Percentiles rank a stretch among this genome's conserved stretches.
phyloP scores from a whole-genome alignment of 2,113 vertebrate species.

The Hippocampus abdominalis region DNA sequence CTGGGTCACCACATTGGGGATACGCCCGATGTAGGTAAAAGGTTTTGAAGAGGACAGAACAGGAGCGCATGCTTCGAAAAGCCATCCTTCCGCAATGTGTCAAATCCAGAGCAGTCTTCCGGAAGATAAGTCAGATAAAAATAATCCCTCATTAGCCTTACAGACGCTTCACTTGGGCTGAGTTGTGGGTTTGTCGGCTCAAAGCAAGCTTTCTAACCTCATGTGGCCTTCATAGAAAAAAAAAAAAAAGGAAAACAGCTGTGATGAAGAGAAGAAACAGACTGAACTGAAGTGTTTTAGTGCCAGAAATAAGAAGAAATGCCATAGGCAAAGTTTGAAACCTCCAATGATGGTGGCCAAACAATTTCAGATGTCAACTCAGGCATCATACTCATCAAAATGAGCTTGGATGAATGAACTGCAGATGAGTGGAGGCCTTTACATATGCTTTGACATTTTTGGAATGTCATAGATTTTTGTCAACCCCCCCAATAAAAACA shows the following conservation, averaged over 20 bases:
- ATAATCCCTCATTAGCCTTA: neutral
- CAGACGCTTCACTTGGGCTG: neutral
- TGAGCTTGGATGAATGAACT: too few relatives aligned
- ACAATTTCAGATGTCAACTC: constrained; percentile 5
- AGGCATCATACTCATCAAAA: too few relatives aligned
- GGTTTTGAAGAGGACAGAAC: neutral
- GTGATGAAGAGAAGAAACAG: constrained; percentile 20
- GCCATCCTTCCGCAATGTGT: neutral
- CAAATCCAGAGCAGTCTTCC: neutral
- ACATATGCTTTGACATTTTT: neutral
- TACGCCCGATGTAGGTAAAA: neutral
- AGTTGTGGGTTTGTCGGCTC: constrained; percentile 8
- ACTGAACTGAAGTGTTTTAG: constrained; percentile 30
- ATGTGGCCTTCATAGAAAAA: constrained; percentile 1
- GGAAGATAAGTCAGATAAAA: neutral
- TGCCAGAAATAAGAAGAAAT: constrained; percentile 1
- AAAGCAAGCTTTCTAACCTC: constrained; percentile 18
- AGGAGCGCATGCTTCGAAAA: neutral
- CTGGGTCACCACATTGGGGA: neutral
- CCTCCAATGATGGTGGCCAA: constrained; percentile 13
- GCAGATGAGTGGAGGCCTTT: too few relatives aligned
- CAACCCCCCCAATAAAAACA: neutral
- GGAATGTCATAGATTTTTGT: neutral
- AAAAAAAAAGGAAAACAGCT: constrained; percentile 33
- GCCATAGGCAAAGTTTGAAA: constrained; percentile 5